Percentiles rank a stretch among this genome's conserved stretches.
Conservation (phyloP, 2,113 vertebrate species). For the Eudyptes chrysolophus region DNA sequence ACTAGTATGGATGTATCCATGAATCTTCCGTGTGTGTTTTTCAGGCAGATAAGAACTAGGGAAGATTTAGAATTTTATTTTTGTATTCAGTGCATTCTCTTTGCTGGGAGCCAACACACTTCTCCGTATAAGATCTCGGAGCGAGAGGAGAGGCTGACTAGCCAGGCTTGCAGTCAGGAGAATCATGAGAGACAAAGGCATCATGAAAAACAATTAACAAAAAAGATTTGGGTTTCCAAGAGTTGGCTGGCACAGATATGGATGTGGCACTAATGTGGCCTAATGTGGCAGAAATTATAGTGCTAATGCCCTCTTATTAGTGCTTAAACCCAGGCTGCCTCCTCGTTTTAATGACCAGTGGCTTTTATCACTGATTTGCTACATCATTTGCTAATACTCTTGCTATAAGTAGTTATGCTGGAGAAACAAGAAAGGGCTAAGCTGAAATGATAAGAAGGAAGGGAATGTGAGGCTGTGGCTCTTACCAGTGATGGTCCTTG, state of each 20-base stretch:
- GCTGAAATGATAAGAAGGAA: neutral
- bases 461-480: neutral
- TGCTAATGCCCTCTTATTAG: conserved; percentile 5
- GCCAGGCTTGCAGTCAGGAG: neutral
- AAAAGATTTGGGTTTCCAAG: neutral
- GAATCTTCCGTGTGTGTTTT: neutral
- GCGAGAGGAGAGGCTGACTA: neutral
- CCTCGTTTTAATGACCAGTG: neutral
- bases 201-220: neutral
- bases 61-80: neutral
- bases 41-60: neutral
- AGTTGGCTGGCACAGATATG: neutral
- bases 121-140: neutral
- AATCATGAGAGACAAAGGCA: neutral
- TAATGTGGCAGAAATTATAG: conserved; percentile 16
- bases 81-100: neutral
- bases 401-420: neutral
- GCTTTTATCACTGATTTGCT: conserved; percentile 27
- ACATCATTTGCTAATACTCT: conserved; percentile 13
- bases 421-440: neutral
- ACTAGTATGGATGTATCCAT: neutral
- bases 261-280: conserved; percentile 1
- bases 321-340: neutral
- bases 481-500: neutral
- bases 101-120: neutral